Evolutionary conservation across 2,888 invertebrate species (phyloP).

Genomic region (Volucella bombylans): DNA sequence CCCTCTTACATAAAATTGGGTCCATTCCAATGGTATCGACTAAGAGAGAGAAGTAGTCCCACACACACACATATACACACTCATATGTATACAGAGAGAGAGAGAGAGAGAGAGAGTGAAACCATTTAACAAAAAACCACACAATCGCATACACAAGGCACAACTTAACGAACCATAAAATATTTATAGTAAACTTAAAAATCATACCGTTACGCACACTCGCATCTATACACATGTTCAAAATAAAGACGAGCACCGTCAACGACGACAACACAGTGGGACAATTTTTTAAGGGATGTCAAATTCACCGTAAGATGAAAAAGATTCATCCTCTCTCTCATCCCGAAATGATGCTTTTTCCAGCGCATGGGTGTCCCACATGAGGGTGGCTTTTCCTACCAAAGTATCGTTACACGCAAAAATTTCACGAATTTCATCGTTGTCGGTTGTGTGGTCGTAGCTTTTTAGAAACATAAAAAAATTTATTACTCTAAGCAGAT

Average conservation of each 20-base stretch:
- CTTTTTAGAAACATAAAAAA: conserved; percentile 75
- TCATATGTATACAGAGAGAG: too few species aligned
- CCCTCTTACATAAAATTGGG: conserved; percentile 66
- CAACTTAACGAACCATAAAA: conserved; percentile 73
- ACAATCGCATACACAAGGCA: conserved; percentile 43
- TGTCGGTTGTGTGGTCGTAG: conserved; percentile 81
- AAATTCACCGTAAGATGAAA: conserved; percentile 43
- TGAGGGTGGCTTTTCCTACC: conserved; percentile 66
- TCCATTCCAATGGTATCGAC: conserved; percentile 73
- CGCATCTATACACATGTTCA: conserved; percentile 50
- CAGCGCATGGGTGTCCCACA: conserved; percentile 72
- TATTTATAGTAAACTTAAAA: conserved; percentile 74
- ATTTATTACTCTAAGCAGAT: conserved; percentile 65
- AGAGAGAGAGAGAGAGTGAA: conserved; percentile 20
- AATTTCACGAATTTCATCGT: conserved; percentile 82
- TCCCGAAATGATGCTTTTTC: conserved; percentile 55
- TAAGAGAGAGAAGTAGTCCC: conserved; percentile 47
- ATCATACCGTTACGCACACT: conserved; percentile 58
- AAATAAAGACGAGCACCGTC: neutral
- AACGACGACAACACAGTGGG: conserved; percentile 25
- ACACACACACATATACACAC: neutral
- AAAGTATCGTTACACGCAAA: conserved; percentile 72
- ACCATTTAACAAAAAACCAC: conserved; percentile 32
- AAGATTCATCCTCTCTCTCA: conserved; percentile 66
- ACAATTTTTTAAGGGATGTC: conserved; percentile 52